These are phyloP conservation scores for Sarcophaga peregrina DNA, from an alignment of 1,140 invertebrate species.

Conservation along the genomic window DNA sequence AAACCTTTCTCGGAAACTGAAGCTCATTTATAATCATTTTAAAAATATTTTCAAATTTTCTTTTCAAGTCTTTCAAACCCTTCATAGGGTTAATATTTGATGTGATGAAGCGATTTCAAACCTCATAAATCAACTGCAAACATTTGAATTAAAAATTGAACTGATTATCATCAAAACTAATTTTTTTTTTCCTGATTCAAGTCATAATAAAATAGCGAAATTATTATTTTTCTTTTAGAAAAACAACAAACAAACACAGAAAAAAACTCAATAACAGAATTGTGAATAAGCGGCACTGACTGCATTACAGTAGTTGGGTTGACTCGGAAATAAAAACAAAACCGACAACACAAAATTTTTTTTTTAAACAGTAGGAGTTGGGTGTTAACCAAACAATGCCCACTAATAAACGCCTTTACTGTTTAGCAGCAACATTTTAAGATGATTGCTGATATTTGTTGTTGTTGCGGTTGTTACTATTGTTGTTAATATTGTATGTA, in stretches of 20 bases:
- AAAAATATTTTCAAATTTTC: too few species aligned
- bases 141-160: neutral
- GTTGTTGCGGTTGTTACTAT: neutral
- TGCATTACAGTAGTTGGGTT: neutral
- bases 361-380: slow-evolving; percentile 28
- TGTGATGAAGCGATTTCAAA: too few species aligned
- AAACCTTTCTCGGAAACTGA: too few species aligned
- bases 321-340: neutral
- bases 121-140: too few species aligned
- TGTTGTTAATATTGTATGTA: neutral
- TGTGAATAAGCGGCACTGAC: neutral
- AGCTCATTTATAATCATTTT: too few species aligned
- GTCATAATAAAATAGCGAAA: slow-evolving; percentile 19
- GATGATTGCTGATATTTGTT: neutral
- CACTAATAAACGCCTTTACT: slow-evolving; percentile 26
- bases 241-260: neutral
- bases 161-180: neutral
- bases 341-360: neutral
- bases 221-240: neutral
- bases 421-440: neutral
- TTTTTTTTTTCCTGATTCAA: slow-evolving; percentile 29
- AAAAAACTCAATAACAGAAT: neutral
- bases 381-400: slow-evolving; percentile 38
- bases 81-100: too few species aligned
- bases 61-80: too few species aligned